Base-by-base conservation (phyloP, 2,888 invertebrate genomes). In the Troglohyphantes excavatus region DNA sequence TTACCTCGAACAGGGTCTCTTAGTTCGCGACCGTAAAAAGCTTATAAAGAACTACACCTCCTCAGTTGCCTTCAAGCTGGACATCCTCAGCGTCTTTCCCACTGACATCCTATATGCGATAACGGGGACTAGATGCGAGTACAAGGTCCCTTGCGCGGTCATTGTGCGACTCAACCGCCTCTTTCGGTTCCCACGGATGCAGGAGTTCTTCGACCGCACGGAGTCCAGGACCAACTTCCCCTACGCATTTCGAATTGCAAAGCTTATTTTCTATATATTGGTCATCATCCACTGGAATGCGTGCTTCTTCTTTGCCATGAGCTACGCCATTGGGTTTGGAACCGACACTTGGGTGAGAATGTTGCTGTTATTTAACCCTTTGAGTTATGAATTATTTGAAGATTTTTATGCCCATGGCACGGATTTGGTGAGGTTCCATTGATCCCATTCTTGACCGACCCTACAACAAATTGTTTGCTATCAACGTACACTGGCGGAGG, bases 241-340 rank as follows among this genome's bases (percentile, higher is more conserved):
- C 43, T 98, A 99, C 94, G 96, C 96, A 91, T 97, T 97, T 94
- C 95, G 97, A 92, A 97, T 97, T 92, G 96, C 78, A 11, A 92
- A 92, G 72, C 83, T 92, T 92, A 94, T 93, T 39, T 92, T 97
- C 93, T 97, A 96, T 91, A 98, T 98, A 92, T 94, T 98, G 91
- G 96, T 98, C 91, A 95, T 98, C 46, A 98, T 98, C 92, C 98
- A 98, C 93, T 98, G 98, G 98, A 98, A 98, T 93, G 98, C 97
- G 21, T 98, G 98, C 94, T 95, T 98, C 92, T 98, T 98, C 94
- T 98, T 97, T 93, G 97, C 96, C 88, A 97, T 98, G 92, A 97
- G 97, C 94, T 97, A 96, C 93, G 95, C 96, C 21, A 96, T 98
- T 87, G 98, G 98, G 26, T 98, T 98, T 93, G 97, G 97, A 19